These are phyloP conservation scores for Nothobranchius kuhntae DNA, from an alignment of 2,113 vertebrate genomes.

Conservation along the genomic window DNA sequence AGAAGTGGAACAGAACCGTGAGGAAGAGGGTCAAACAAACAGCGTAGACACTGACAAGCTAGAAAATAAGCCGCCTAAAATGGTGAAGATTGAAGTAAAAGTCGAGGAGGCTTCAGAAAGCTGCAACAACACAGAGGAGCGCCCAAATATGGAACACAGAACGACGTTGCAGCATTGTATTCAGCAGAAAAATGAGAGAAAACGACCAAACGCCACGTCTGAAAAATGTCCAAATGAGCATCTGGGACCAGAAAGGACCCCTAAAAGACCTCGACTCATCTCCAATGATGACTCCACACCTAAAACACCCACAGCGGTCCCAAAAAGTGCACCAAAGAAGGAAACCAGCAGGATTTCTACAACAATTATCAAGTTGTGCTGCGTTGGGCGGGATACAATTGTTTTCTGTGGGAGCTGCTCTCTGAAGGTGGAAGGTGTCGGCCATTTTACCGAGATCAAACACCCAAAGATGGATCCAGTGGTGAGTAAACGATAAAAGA, in stretches of 20 bases:
- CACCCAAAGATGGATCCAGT: slow-evolving; percentile 12
- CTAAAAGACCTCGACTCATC: slow-evolving; percentile 5
- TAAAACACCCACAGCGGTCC: not conserved
- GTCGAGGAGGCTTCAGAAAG: not conserved
- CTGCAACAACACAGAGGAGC: not conserved
- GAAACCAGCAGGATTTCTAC: not conserved
- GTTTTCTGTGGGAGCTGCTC: slow-evolving; percentile 52
- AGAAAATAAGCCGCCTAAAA: not conserved
- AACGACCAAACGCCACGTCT: not conserved
- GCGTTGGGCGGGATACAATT: slow-evolving; percentile 3
- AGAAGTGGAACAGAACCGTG: not conserved
- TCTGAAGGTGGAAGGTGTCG: slow-evolving; percentile 8
- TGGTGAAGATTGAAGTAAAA: not conserved
- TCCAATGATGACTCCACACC: not conserved
- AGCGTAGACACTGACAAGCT: not conserved
- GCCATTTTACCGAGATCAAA: slow-evolving; percentile 17
- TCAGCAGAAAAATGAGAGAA: not conserved
- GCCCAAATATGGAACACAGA: not conserved
- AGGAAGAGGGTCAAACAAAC: not conserved
- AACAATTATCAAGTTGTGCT: slow-evolving; percentile 29
- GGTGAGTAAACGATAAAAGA: slow-evolving; percentile 28
- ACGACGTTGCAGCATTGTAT: not conserved
- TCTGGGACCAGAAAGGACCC: not conserved
- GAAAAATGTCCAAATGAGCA: not conserved
- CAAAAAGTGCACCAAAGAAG: not conserved